Percentiles rank a stretch among this genome's conserved stretches.
phyloP scores from a whole-genome alignment of 2,113 vertebrate genomes.

The Alethe castanea region DNA sequence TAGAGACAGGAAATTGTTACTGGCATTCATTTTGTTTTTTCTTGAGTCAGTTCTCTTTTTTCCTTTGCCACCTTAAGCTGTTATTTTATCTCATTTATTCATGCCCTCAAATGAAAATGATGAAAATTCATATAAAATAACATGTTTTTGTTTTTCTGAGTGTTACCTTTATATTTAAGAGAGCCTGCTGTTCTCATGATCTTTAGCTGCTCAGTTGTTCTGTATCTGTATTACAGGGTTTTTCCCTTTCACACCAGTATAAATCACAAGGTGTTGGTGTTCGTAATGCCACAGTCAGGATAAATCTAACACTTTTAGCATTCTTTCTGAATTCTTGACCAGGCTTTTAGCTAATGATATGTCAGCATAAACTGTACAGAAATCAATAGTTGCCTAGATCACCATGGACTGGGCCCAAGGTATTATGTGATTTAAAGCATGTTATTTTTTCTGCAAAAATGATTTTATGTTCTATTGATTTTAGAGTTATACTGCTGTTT shows the following conservation, averaged over 20 bases:
- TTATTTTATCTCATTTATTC: neutral
- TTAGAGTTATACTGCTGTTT: neutral
- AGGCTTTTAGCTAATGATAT: slow-evolving; percentile 35
- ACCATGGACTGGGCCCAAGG: neutral
- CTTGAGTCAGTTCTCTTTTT: neutral
- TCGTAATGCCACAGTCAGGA: neutral
- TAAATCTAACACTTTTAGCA: neutral
- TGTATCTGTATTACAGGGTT: neutral
- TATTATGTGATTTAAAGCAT: slow-evolving; percentile 25
- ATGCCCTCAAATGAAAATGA: neutral
- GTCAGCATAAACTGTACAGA: neutral
- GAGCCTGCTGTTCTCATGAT: neutral
- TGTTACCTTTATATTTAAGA: neutral
- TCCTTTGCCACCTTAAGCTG: neutral
- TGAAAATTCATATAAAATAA: neutral
- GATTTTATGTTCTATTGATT: slow-evolving; percentile 24
- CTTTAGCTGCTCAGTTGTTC: neutral
- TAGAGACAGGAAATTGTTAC: neutral
- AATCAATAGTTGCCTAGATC: neutral
- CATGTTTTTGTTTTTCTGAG: neutral
- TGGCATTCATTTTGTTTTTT: neutral
- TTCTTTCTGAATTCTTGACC: slow-evolving; percentile 7
- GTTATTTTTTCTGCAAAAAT: slow-evolving; percentile 29
- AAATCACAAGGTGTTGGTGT: neutral
- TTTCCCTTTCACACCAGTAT: neutral